Evolutionary conservation across 2,888 invertebrate genomes (phyloP).

Genomic region (Neoaliturus tenellus): DNA sequence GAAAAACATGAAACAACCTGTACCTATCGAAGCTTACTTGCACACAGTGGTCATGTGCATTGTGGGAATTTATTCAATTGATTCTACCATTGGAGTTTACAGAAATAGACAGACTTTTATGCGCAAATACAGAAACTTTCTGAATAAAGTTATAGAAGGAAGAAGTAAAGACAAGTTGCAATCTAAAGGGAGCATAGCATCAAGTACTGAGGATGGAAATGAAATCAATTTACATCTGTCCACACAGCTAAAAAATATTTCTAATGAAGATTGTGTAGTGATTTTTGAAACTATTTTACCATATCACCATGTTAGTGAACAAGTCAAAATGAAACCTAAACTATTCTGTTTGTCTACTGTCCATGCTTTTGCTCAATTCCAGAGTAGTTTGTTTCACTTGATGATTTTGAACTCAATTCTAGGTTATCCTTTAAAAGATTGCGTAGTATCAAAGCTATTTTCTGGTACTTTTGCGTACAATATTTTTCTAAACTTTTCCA

Average conservation of each 20-base stretch:
- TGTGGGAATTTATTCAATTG: constrained; percentile 77
- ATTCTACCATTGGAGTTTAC: constrained; percentile 74
- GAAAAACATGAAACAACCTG: constrained; percentile 71
- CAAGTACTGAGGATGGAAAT: constrained; percentile 31
- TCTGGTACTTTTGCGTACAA: constrained; percentile 89
- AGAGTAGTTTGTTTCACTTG: constrained; percentile 77
- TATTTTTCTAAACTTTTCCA: constrained; percentile 78
- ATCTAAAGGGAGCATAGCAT: neutral
- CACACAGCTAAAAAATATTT: constrained; percentile 75
- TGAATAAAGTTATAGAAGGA: constrained; percentile 9
- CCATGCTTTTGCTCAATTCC: constrained; percentile 81
- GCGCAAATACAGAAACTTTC: constrained; percentile 21
- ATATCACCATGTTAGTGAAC: constrained; percentile 77
- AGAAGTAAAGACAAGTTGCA: neutral
- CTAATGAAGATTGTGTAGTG: constrained; percentile 76
- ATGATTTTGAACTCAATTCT: constrained; percentile 81
- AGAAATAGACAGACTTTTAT: constrained; percentile 41
- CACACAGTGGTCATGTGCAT: constrained; percentile 78
- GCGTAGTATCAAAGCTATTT: constrained; percentile 79
- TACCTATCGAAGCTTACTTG: constrained; percentile 73
- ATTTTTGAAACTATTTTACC: constrained; percentile 77
- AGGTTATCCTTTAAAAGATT: constrained; percentile 76
- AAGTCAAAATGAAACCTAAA: constrained; percentile 75
- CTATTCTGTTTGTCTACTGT: constrained; percentile 76
- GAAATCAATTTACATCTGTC: constrained; percentile 70